Evolutionary conservation across 2,797 vertebrate species (phyloP).

Genomic region (Pseudomugil tenellus): DNA sequence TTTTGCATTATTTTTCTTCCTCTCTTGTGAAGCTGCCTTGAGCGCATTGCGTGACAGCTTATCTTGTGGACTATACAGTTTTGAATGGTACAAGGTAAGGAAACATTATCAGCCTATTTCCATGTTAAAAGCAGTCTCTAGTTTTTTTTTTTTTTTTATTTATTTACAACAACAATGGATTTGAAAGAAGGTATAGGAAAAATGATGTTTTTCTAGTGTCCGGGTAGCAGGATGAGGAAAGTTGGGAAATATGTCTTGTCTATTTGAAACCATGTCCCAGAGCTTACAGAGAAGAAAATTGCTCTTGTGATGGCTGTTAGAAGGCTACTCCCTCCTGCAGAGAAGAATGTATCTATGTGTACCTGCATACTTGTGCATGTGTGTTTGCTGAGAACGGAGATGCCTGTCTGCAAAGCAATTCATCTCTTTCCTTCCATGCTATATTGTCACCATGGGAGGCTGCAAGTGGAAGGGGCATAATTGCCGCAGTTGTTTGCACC

Average conservation of each 20-base stretch:
- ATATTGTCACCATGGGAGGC: constrained; percentile 58
- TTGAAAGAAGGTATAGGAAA: background rate
- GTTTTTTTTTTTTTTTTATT: too few species aligned
- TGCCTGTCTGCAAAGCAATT: constrained; percentile 66
- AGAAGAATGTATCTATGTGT: constrained; percentile 36
- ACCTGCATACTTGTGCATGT: constrained; percentile 66
- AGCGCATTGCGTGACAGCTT: constrained; percentile 51
- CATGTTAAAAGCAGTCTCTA: constrained; percentile 22
- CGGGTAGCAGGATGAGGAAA: constrained; percentile 49
- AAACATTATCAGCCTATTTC: constrained; percentile 22
- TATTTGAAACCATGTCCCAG: background rate
- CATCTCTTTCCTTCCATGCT: constrained; percentile 45
- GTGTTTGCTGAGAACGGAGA: constrained; percentile 59
- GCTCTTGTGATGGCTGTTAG: constrained; percentile 11
- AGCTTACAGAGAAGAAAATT: constrained; percentile 16
- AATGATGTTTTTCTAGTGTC: constrained; percentile 16
- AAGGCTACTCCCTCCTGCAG: constrained; percentile 43
- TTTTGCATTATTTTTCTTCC: constrained; percentile 21
- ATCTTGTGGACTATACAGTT: constrained; percentile 73
- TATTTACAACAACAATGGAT: constrained; percentile 32
- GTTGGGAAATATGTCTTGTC: constrained; percentile 52
- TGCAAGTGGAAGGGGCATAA: constrained; percentile 59
- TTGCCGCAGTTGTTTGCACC: constrained; percentile 63
- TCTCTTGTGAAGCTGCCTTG: constrained; percentile 43
- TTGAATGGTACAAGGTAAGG: constrained; percentile 78